phyloP scores from a whole-genome alignment of 2,113 vertebrate genomes.

The Drymodes brunneopygia region DNA sequence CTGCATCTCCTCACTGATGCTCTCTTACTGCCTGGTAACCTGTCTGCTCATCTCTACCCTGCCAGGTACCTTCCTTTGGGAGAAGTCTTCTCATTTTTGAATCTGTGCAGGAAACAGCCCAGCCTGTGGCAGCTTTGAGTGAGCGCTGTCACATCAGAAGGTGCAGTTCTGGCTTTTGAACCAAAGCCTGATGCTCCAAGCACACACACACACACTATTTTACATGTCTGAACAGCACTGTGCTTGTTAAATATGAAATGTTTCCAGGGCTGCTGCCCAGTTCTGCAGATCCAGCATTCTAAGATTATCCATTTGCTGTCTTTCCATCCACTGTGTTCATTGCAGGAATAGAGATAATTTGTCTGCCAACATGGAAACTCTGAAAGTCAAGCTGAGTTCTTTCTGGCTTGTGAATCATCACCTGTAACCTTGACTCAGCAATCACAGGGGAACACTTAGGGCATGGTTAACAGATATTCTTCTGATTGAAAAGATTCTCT shows the following conservation, averaged over 20 bases:
- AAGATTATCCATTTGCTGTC: constrained; percentile 32
- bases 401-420: background rate
- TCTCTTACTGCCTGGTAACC: background rate
- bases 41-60: background rate
- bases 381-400: background rate
- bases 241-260: background rate
- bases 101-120: background rate
- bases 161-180: background rate
- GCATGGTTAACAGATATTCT: background rate
- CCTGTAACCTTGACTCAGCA: background rate
- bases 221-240: background rate
- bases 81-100: background rate
- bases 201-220: background rate
- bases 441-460: background rate
- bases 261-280: constrained; percentile 17
- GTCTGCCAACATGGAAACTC: background rate
- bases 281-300: background rate
- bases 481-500: background rate
- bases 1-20: background rate
- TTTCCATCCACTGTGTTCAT: background rate
- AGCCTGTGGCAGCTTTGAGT: background rate
- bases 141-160: background rate
- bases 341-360: background rate
- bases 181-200: background rate
- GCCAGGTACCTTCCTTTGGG: background rate